Evolutionary conservation across 1,140 invertebrate genomes (phyloP).

Genomic region (Scaptomyza hsui): DNA sequence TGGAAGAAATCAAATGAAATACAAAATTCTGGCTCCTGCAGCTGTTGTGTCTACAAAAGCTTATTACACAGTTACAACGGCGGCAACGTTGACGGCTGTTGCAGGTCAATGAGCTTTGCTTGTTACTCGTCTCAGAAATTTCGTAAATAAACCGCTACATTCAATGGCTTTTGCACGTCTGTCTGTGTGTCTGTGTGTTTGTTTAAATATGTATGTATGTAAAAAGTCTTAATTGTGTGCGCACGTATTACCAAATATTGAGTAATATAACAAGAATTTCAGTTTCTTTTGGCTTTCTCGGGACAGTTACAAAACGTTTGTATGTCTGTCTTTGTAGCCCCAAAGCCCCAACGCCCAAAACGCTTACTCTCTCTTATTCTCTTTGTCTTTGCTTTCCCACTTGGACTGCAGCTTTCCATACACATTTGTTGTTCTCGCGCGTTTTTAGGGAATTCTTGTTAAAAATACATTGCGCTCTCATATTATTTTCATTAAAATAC

Average conservation of each 20-base stretch:
- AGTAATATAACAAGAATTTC: slow-evolving; percentile 80
- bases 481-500: slow-evolving; percentile 51
- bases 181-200: not conserved
- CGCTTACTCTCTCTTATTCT: slow-evolving; percentile 17
- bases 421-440: too few species aligned
- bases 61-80: slow-evolving; percentile 75
- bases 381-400: not conserved
- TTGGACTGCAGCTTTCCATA: slow-evolving; percentile 19
- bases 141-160: slow-evolving; percentile 81
- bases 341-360: not conserved
- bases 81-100: slow-evolving; percentile 28
- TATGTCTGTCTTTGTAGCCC: slow-evolving; percentile 27
- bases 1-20: slow-evolving; percentile 27
- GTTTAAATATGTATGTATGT: slow-evolving; percentile 30
- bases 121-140: slow-evolving; percentile 74
- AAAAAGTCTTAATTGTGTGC: slow-evolving; percentile 21
- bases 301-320: slow-evolving; percentile 60
- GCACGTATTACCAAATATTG: slow-evolving; percentile 77
- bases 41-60: slow-evolving; percentile 13
- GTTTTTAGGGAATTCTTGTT: slow-evolving; percentile 51
- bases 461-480: slow-evolving; percentile 65
- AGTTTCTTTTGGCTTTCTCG: slow-evolving; percentile 70
- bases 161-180: slow-evolving; percentile 73
- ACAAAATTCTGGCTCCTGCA: slow-evolving; percentile 33
- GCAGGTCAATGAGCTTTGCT: slow-evolving; percentile 83